These are phyloP conservation scores for Leptopterna dolabrata DNA, from an alignment of 2,888 invertebrate genomes.

Conservation along the genomic window DNA sequence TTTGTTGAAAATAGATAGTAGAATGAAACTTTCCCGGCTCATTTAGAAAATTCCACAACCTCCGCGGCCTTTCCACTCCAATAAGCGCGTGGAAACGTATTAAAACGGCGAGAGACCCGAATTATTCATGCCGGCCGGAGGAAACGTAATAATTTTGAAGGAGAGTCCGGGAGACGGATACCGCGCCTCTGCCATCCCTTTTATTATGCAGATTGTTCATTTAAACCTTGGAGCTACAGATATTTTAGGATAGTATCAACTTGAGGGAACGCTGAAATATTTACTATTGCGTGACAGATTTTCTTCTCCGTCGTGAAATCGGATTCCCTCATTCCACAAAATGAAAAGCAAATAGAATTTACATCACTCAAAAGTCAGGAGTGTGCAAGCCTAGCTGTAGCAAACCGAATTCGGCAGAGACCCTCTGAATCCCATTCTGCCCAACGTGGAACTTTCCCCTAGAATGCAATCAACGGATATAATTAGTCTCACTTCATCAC, in stretches of 20 bases:
- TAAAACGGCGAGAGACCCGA: conserved; percentile 2
- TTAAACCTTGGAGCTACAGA: conserved; percentile 19
- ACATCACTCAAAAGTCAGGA: background rate
- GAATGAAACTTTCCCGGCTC: background rate
- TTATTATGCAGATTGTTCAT: conserved; percentile 22
- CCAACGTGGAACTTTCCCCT: background rate
- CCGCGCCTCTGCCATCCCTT: background rate
- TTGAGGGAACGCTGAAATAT: background rate
- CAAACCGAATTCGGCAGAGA: background rate
- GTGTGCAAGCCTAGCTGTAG: background rate
- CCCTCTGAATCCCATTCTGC: background rate
- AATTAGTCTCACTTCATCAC: too few relatives aligned
- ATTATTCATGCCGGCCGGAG: conserved; percentile 6
- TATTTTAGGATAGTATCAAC: conserved; percentile 19
- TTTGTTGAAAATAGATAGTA: background rate
- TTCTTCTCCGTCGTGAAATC: background rate
- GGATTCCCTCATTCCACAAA: background rate
- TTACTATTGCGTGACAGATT: background rate
- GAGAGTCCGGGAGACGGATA: background rate
- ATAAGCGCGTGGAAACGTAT: conserved; percentile 1
- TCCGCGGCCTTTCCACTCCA: background rate
- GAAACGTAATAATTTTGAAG: conserved; percentile 24
- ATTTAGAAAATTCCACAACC: background rate
- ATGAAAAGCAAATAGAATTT: conserved; percentile 14
- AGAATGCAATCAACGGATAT: too few relatives aligned